phyloP scores from a whole-genome alignment of 2,797 vertebrate species.

The Takifugu ocellatus region DNA sequence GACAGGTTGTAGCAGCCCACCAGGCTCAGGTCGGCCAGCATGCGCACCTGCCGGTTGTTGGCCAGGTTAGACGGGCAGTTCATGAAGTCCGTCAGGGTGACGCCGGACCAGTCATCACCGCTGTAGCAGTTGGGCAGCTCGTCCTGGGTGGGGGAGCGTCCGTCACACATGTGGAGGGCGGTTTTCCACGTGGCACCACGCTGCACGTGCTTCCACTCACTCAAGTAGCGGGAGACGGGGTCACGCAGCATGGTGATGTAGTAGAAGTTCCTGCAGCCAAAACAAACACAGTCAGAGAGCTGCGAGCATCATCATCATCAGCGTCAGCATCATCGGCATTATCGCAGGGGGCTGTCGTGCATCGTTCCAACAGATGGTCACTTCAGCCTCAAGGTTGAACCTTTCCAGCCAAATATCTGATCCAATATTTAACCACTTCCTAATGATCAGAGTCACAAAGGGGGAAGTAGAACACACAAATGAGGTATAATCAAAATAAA shows the following conservation, averaged over 20 bases:
- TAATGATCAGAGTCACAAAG: too few relatives aligned
- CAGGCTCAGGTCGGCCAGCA: slow-evolving; percentile 90
- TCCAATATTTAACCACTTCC: too few relatives aligned
- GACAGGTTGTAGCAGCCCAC: slow-evolving; percentile 85
- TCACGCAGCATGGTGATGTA: slow-evolving; percentile 98
- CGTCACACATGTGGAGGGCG: slow-evolving; percentile 93
- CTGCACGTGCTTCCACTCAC: slow-evolving; percentile 97
- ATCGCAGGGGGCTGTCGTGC: slow-evolving; percentile 46
- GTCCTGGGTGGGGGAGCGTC: slow-evolving; percentile 89
- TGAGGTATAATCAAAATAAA: too few relatives aligned
- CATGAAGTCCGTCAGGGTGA: slow-evolving; percentile 90
- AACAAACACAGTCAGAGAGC: slow-evolving; percentile 71
- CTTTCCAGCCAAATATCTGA: background rate
- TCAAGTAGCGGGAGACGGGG: slow-evolving; percentile 93
- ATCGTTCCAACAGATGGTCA: slow-evolving; percentile 63
- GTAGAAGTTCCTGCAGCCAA: slow-evolving; percentile 93
- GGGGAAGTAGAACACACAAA: too few relatives aligned
- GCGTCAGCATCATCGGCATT: slow-evolving; percentile 49
- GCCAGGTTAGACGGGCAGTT: slow-evolving; percentile 91
- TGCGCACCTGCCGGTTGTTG: slow-evolving; percentile 94
- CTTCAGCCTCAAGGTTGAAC: slow-evolving; percentile 32
- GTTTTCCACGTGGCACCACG: slow-evolving; percentile 96
- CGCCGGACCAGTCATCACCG: slow-evolving; percentile 94
- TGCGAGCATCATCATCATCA: slow-evolving; percentile 50
- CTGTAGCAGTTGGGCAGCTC: slow-evolving; percentile 91